Evolutionary conservation across 2,797 vertebrate genomes (phyloP), one percentile per base, ranked within the genome.

Genomic region (Steatocranus sp.): DNA sequence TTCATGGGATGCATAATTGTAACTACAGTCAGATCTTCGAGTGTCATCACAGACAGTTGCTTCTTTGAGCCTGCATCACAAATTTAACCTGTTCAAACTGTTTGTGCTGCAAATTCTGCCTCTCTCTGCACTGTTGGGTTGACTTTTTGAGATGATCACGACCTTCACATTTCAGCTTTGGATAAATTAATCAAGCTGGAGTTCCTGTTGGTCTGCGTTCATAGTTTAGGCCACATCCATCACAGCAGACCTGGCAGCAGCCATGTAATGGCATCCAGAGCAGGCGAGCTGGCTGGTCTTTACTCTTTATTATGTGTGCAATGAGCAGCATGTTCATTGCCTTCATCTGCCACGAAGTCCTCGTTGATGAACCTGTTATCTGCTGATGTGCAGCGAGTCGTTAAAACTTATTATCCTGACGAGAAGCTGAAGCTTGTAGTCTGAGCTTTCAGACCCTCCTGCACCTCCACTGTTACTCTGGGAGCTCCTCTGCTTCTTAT

Each of bases 401-500:
- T 70, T 68, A 68, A 43, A 27, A 46, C 38, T 11, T n/a, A n/a
- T 58, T 11, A 61, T 10, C 18, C 10, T n/a, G 17, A 61, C 10
- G 11, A 2, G 56, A 36, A 34, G 49, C 11, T 51, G 50, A 53
- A 53, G 6, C 56, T 5, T 34, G 27, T 0, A 17, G 2, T 1
- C 2, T 27, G 66, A 70, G 41, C 15, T 18, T 70, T 48, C 8
- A 68, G 36, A 14, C 14, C 0, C 10, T 58, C 9, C 54, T 58
- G 54, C 54, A 14, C 17, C 66, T 61, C 32, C 23, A 14, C 20
- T 43, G 4, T 32, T 54, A 17, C 41, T 63, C 56, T 2, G 66
- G 50, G 23, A 49, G 53, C 56, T 61, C 49, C 20, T 32, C 2
- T 46, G 81, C 74, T 80, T 70, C 70, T 79, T 18, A 83, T 76